Evolutionary conservation across 92 coral and sea anemone genomes (phyloP).

Genomic region (Isaurus tuberculatus): DNA sequence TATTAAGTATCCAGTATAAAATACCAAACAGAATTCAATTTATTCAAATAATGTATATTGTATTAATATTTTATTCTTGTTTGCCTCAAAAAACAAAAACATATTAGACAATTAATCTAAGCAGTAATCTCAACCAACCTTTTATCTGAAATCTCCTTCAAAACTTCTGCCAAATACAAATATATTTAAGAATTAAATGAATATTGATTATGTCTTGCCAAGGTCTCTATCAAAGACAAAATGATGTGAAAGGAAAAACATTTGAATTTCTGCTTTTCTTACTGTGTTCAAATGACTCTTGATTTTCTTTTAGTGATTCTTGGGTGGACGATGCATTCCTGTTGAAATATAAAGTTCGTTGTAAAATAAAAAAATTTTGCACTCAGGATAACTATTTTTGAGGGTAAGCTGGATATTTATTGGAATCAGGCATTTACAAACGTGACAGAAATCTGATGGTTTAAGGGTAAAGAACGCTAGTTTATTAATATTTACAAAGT

Average conservation of each 20-base stretch:
- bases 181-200: neutral
- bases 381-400: neutral
- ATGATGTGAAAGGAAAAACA: neutral
- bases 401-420: neutral
- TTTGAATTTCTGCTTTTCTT: neutral
- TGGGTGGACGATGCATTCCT: neutral
- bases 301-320: neutral
- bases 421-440: too few relatives aligned
- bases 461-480: neutral
- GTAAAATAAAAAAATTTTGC: too few relatives aligned
- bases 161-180: neutral
- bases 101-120: too few relatives aligned
- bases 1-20: too few relatives aligned
- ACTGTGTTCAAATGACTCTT: neutral
- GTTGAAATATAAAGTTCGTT: neutral
- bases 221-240: neutral
- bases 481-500: neutral
- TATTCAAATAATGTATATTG: too few relatives aligned
- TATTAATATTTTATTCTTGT: too few relatives aligned
- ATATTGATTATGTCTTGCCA: neutral
- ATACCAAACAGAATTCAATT: too few relatives aligned
- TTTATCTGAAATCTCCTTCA: neutral
- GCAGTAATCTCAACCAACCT: neutral
- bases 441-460: too few relatives aligned
- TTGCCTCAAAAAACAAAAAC: too few relatives aligned